These are phyloP conservation scores for Geodia barretti DNA, from an alignment of 37 sponge, comb jelly and placozoan genomes.

Conservation along the genomic window DNA sequence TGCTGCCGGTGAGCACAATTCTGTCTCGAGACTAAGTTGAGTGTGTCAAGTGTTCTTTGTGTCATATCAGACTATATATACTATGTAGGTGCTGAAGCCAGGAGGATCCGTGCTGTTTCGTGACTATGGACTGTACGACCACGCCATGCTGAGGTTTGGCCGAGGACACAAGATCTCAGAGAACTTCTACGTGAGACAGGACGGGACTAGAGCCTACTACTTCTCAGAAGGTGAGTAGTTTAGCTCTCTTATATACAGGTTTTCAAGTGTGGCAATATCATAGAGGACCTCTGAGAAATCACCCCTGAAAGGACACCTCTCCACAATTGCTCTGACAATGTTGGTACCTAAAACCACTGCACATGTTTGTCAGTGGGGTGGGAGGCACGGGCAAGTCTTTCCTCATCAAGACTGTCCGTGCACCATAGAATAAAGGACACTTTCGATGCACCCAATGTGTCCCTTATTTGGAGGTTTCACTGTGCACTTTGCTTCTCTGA, in stretches of 20 bases:
- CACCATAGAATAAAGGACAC: neutral
- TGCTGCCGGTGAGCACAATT: too few relatives aligned
- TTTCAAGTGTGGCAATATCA: neutral
- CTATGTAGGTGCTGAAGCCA: conserved; percentile 69
- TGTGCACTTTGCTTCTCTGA: neutral
- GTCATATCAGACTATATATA: too few relatives aligned
- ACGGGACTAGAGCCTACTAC: conserved; percentile 97
- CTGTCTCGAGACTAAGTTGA: neutral
- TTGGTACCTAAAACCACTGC: neutral
- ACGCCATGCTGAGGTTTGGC: conserved; percentile 95
- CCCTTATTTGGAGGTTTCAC: neutral
- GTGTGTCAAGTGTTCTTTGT: neutral
- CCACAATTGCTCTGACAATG: too few relatives aligned
- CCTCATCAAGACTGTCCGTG: neutral
- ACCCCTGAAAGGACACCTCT: too few relatives aligned
- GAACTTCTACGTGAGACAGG: conserved; percentile 93
- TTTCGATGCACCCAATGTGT: neutral
- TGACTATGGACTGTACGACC: conserved; percentile 98
- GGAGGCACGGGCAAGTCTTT: neutral
- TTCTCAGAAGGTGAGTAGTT: conserved; percentile 79
- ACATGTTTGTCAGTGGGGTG: neutral
- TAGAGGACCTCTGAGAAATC: too few relatives aligned
- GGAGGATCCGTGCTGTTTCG: conserved; percentile 88
- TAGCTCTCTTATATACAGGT: neutral
- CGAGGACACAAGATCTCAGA: conserved; percentile 93